Evolutionary conservation across 2,888 invertebrate genomes (phyloP).

Genomic region (Zaprionus lineosus): DNA sequence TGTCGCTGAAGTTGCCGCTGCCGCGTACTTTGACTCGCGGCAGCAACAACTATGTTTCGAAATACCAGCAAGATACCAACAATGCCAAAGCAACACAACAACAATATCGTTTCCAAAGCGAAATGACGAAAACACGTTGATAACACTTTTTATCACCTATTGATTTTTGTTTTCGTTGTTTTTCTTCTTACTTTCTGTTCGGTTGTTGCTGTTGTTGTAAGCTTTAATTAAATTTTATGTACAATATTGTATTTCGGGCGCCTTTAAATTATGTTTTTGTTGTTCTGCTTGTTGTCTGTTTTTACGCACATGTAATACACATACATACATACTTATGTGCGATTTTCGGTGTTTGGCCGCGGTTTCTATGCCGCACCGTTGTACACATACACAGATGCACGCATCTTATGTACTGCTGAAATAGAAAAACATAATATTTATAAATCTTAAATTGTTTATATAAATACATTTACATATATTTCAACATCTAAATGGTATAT

Average conservation of each 20-base stretch:
- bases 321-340: constrained; percentile 17
- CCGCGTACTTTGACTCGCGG: constrained; percentile 54
- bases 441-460: constrained; percentile 4
- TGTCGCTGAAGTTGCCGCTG: constrained; percentile 50
- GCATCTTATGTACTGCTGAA: constrained; percentile 64
- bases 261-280: constrained; percentile 37
- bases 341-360: constrained; percentile 54
- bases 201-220: constrained; percentile 26
- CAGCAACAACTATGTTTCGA: constrained; percentile 56
- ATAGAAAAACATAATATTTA: constrained; percentile 32
- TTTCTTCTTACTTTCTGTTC: constrained; percentile 9
- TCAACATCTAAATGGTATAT: neutral
- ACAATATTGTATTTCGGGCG: constrained; percentile 55
- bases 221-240: constrained; percentile 70
- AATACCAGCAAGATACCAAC: constrained; percentile 36
- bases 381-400: constrained; percentile 51
- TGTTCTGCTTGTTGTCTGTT: constrained; percentile 24
- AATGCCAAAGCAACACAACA: constrained; percentile 38
- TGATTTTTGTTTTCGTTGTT: constrained; percentile 59
- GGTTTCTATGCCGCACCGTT: constrained; percentile 67
- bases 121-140: constrained; percentile 65
- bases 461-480: constrained; percentile 1
- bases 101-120: constrained; percentile 40
- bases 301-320: constrained; percentile 21
- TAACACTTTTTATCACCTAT: constrained; percentile 69